Percentiles rank a stretch among this genome's conserved stretches.
These are phyloP conservation scores for Schizotus pectinicornis DNA, from an alignment of 2,888 invertebrate species.

Conservation along the genomic window DNA sequence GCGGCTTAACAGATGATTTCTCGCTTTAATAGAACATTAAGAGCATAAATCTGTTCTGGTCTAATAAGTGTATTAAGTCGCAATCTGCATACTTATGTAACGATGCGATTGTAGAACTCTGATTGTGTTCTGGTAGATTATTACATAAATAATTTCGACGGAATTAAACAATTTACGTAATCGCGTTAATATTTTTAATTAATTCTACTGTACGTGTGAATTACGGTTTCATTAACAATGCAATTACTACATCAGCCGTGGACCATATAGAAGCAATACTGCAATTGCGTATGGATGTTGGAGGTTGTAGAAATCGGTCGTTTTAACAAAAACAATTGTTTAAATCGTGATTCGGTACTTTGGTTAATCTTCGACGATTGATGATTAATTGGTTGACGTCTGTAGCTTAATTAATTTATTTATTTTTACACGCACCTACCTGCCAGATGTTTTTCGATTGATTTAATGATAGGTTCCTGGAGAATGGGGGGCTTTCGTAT, in stretches of 20 bases:
- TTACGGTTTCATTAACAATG: constrained; percentile 20
- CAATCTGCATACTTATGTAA: constrained; percentile 7
- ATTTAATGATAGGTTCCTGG: too few species aligned
- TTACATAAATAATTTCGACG: constrained; percentile 3
- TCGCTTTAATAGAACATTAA: too few species aligned
- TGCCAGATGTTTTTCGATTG: too few species aligned
- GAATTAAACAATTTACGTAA: constrained; percentile 13
- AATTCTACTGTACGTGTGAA: constrained; percentile 25
- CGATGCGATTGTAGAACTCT: background rate
- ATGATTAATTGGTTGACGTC: too few species aligned
- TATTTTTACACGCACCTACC: too few species aligned
- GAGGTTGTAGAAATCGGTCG: constrained; percentile 16
- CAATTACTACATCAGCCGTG: constrained; percentile 11
- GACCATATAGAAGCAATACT: constrained; percentile 15
- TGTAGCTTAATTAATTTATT: too few species aligned
- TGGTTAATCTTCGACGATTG: too few species aligned
- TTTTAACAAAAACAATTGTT: too few species aligned
- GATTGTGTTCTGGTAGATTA: constrained; percentile 8
- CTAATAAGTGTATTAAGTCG: background rate
- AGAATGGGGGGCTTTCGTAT: too few species aligned
- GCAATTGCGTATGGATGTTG: constrained; percentile 10
- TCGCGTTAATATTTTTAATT: constrained; percentile 21
- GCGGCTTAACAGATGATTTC: too few species aligned
- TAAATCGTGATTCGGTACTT: too few species aligned
- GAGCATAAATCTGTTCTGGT: background rate